phyloP scores from a whole-genome alignment of 2,888 invertebrate genomes.

The Protodeltote pygarga region DNA sequence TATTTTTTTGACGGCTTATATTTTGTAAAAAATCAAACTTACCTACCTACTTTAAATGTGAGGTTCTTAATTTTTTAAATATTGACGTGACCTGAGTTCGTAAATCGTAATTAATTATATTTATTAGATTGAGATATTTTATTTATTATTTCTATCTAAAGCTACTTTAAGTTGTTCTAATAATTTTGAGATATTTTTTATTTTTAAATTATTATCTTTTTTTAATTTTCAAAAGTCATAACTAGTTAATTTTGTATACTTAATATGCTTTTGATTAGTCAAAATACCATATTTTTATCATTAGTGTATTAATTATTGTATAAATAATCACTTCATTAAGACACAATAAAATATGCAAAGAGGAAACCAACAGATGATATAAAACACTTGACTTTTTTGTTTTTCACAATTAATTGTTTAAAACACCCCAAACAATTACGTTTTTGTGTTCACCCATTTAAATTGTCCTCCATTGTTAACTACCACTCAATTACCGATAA shows the following conservation, averaged over 20 bases:
- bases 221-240: slow-evolving; percentile 38
- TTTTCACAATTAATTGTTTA: neutral
- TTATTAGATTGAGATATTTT: slow-evolving; percentile 10
- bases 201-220: slow-evolving; percentile 29
- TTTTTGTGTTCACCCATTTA: slow-evolving; percentile 22
- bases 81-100: slow-evolving; percentile 30
- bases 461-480: slow-evolving; percentile 32
- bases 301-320: slow-evolving; percentile 6
- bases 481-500: slow-evolving; percentile 72
- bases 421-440: slow-evolving; percentile 12
- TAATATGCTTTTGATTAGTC: slow-evolving; percentile 35
- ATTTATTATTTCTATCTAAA: slow-evolving; percentile 30
- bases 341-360: too few species aligned
- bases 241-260: slow-evolving; percentile 34
- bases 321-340: too few species aligned
- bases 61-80: slow-evolving; percentile 19
- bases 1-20: slow-evolving; percentile 40
- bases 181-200: slow-evolving; percentile 20
- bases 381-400: too few species aligned
- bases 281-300: slow-evolving; percentile 32
- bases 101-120: slow-evolving; percentile 17
- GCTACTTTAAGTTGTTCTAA: slow-evolving; percentile 19
- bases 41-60: slow-evolving; percentile 17
- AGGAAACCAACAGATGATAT: too few species aligned
- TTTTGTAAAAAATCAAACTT: slow-evolving; percentile 30